These are phyloP conservation scores for Pelagia noctiluca DNA, from an alignment of 30 jellyfish, hydroid and myxozoan genomes.

Conservation along the genomic window DNA sequence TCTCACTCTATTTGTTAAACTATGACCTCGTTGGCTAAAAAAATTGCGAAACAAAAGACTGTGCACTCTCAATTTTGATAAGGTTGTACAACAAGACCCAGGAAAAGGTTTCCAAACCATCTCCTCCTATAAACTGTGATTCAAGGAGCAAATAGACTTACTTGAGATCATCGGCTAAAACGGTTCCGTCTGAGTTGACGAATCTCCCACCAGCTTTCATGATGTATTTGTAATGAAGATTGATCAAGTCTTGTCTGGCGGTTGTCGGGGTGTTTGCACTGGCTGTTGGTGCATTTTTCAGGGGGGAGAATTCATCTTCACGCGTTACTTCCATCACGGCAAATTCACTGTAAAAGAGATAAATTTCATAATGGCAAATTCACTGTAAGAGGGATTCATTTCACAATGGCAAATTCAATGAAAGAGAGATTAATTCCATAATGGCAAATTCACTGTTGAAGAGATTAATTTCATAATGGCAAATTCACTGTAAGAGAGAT, in stretches of 20 bases:
- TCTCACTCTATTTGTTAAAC: too few species aligned
- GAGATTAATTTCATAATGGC: too few species aligned
- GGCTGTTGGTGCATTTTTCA: slow-evolving; percentile 91
- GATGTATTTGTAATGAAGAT: slow-evolving; percentile 59
- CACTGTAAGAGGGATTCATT: too few species aligned
- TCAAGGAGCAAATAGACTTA: neutral
- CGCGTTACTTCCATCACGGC: slow-evolving; percentile 91
- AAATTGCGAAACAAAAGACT: too few species aligned
- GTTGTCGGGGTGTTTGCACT: slow-evolving; percentile 85
- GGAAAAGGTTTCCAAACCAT: neutral
- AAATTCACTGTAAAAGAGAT: slow-evolving; percentile 69
- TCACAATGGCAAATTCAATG: too few species aligned
- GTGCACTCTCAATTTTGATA: too few species aligned
- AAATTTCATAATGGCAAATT: neutral
- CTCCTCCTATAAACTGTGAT: neutral
- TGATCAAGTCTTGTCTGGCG: slow-evolving; percentile 74
- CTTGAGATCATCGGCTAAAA: neutral
- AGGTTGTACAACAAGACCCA: too few species aligned
- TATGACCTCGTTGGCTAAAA: too few species aligned
- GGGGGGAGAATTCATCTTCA: slow-evolving; percentile 96
- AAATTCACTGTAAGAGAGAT: too few species aligned
- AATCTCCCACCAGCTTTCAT: slow-evolving; percentile 90
- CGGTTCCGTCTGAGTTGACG: slow-evolving; percentile 60
- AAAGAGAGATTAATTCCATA: too few species aligned
- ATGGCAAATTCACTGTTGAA: too few species aligned